Conservation (phyloP, 2,113 vertebrate genomes). For the Paralichthys olivaceus region DNA sequence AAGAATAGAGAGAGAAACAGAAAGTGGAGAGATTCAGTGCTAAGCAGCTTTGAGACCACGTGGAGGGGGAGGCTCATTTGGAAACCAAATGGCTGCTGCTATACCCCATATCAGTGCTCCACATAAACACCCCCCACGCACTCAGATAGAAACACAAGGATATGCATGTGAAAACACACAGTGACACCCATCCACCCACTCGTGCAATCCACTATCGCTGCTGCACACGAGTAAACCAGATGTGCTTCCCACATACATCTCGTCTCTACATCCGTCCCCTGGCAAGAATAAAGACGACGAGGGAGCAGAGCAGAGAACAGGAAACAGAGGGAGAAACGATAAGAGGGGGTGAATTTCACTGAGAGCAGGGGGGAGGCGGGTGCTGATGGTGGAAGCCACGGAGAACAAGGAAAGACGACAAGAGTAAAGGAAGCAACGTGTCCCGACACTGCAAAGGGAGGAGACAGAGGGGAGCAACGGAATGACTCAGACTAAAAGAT, state of each 20-base stretch:
- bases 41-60: slow-evolving; percentile 64
- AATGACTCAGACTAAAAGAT: slow-evolving; percentile 47
- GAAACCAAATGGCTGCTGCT: slow-evolving; percentile 41
- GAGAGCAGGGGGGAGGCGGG: neutral
- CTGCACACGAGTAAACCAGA: slow-evolving; percentile 68
- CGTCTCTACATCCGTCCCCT: slow-evolving; percentile 22
- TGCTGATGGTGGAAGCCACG: neutral
- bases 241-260: slow-evolving; percentile 63
- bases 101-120: slow-evolving; percentile 30
- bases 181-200: slow-evolving; percentile 39
- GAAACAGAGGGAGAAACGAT: neutral
- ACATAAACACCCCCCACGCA: slow-evolving; percentile 44
- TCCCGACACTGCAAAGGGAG: neutral
- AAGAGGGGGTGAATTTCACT: neutral
- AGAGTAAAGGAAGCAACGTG: neutral
- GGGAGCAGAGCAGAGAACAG: slow-evolving; percentile 10
- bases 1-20: neutral
- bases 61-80: slow-evolving; percentile 2
- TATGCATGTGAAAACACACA: slow-evolving; percentile 25
- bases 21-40: slow-evolving; percentile 21
- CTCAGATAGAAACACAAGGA: neutral
- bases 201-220: slow-evolving; percentile 44
- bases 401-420: neutral
- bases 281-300: slow-evolving; percentile 7
- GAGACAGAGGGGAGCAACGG: neutral